Conservation (phyloP, 2,113 vertebrate species). For the Collichthys lucidus region DNA sequence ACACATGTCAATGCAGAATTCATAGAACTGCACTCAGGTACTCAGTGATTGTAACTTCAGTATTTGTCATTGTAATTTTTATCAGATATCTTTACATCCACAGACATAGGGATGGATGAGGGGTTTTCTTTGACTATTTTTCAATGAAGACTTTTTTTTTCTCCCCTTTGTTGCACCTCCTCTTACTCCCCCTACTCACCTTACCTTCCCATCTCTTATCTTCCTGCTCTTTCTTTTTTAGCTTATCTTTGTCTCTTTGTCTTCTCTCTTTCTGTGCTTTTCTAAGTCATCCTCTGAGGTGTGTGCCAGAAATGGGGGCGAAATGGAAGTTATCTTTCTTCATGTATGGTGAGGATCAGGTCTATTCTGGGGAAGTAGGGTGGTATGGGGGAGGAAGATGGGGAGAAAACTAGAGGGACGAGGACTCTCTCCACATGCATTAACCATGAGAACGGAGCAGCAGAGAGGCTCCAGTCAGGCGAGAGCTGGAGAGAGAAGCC, state of each 20-base stretch:
- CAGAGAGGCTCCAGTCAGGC: slow-evolving; percentile 50
- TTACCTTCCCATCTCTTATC: slow-evolving; percentile 26
- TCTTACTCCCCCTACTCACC: neutral
- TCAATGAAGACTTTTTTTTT: too few relatives aligned
- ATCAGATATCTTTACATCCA: neutral
- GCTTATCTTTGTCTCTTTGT: neutral
- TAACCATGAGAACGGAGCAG: slow-evolving; percentile 65
- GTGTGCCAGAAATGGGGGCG: slow-evolving; percentile 19
- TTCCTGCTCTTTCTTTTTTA: slow-evolving; percentile 34
- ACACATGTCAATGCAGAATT: neutral
- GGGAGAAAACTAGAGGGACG: slow-evolving; percentile 33
- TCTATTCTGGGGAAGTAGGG: slow-evolving; percentile 57
- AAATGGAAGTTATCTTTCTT: slow-evolving; percentile 42
- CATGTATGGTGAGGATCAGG: slow-evolving; percentile 34
- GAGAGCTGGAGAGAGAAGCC: neutral
- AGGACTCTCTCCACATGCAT: slow-evolving; percentile 67
- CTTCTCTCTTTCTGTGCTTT: neutral
- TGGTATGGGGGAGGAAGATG: neutral
- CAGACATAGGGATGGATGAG: neutral
- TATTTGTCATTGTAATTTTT: neutral
- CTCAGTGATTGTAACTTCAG: neutral
- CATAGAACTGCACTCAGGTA: neutral
- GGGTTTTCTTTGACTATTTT: neutral
- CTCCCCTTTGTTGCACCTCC: slow-evolving; percentile 6
- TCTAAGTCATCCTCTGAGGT: slow-evolving; percentile 24